Evolutionary conservation across 37 sponge, comb jelly and placozoan species (phyloP).

Genomic region (Halichondria panicea): DNA sequence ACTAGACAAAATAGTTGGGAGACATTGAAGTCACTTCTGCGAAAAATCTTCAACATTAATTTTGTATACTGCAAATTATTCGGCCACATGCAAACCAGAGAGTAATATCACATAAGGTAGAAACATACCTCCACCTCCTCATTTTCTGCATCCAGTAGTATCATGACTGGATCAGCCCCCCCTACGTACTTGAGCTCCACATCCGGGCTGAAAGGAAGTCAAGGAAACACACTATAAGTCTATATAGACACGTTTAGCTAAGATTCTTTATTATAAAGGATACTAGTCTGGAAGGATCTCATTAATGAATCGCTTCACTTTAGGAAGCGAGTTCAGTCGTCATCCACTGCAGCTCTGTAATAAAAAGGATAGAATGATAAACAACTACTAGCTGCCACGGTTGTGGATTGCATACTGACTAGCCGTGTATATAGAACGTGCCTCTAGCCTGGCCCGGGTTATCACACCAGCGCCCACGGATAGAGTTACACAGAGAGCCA

Average conservation of each 20-base stretch:
- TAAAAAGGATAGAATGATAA: not conserved
- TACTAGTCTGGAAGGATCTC: slow-evolving; percentile 77
- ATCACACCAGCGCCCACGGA: not conserved
- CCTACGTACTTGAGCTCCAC: slow-evolving; percentile 80
- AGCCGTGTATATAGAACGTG: not conserved
- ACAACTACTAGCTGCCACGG: not conserved
- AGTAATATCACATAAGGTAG: too few relatives aligned
- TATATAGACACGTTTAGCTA: not conserved
- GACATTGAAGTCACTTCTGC: too few relatives aligned
- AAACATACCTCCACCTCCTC: slow-evolving; percentile 55
- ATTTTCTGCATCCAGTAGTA: slow-evolving; percentile 44
- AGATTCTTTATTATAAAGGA: slow-evolving; percentile 28
- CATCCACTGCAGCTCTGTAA: slow-evolving; percentile 86
- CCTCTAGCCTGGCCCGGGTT: slow-evolving; percentile 25
- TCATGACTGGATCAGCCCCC: slow-evolving; percentile 74
- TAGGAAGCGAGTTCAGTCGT: slow-evolving; percentile 86
- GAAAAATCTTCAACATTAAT: too few relatives aligned
- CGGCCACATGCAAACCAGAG: too few relatives aligned
- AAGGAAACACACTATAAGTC: slow-evolving; percentile 1
- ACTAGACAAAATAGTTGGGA: too few relatives aligned
- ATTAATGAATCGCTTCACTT: slow-evolving; percentile 82
- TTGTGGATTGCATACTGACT: not conserved
- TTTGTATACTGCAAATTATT: too few relatives aligned
- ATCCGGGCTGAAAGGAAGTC: slow-evolving; percentile 47
- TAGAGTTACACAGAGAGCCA: not conserved